These are phyloP conservation scores for Portunus trituberculatus DNA, from an alignment of 1,140 invertebrate species.

Conservation along the genomic window DNA sequence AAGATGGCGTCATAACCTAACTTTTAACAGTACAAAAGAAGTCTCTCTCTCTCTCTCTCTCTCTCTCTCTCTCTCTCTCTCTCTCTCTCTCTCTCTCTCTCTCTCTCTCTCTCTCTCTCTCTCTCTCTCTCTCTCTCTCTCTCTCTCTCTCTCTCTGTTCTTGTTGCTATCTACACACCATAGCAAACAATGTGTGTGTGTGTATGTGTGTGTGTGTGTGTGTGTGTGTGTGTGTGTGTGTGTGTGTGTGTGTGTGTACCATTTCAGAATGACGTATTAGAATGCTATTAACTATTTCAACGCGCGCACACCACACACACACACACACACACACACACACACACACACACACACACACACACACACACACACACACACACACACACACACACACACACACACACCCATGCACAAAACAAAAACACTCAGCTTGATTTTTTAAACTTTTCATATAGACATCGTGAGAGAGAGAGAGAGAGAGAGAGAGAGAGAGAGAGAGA, in stretches of 20 bases:
- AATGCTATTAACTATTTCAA: background rate
- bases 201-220: constrained; percentile 25
- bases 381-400: constrained; percentile 11
- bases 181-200: constrained; percentile 23
- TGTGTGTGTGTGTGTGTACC: background rate
- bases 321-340: background rate
- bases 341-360: background rate
- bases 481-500: background rate
- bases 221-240: constrained; percentile 4
- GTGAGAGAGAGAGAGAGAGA: background rate
- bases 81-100: constrained; percentile 21
- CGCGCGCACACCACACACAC: background rate
- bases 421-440: background rate
- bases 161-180: background rate
- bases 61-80: constrained; percentile 5
- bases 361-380: background rate
- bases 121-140: constrained; percentile 8
- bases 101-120: background rate
- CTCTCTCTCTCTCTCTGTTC: background rate
- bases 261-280: background rate
- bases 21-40: too few species aligned
- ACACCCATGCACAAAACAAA: background rate
- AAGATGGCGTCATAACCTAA: too few species aligned
- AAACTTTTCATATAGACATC: background rate
- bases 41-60: background rate